Conservation (phyloP, 2,888 invertebrate genomes). For the Deroplatys truncata region DNA sequence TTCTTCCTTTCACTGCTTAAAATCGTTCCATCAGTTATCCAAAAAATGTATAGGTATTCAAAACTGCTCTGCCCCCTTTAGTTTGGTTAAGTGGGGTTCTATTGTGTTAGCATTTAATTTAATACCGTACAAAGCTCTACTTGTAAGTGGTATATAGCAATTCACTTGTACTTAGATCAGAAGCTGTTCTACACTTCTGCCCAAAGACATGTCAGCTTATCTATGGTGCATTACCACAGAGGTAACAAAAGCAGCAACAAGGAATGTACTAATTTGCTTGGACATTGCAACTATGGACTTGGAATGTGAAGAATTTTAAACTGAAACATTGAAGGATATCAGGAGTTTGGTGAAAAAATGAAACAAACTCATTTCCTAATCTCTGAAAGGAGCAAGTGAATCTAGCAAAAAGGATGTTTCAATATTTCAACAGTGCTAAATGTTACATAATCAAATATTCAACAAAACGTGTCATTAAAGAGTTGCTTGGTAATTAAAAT, state of each 20-base stretch:
- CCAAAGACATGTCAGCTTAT: background rate
- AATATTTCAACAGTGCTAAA: background rate
- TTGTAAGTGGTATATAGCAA: no score
- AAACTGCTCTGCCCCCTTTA: no score
- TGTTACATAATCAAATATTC: background rate
- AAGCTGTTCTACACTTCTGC: background rate
- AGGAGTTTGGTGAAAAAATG: no score
- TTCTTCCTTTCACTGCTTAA: no score
- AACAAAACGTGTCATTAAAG: background rate
- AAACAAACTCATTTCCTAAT: background rate
- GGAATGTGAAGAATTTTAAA: no score
- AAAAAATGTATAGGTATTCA: no score
- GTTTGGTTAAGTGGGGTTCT: no score
- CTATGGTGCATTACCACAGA: background rate
- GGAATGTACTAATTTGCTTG: background rate
- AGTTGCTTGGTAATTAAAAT: background rate
- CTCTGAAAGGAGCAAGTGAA: background rate
- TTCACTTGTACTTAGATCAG: no score
- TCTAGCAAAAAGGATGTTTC: background rate
- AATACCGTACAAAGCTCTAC: no score
- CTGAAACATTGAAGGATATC: no score
- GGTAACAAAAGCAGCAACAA: background rate
- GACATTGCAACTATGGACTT: background rate
- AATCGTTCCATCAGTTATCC: no score
- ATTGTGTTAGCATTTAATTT: no score